phyloP scores from a whole-genome alignment of 2,888 invertebrate genomes.

The Agrenia bidenticulata region DNA sequence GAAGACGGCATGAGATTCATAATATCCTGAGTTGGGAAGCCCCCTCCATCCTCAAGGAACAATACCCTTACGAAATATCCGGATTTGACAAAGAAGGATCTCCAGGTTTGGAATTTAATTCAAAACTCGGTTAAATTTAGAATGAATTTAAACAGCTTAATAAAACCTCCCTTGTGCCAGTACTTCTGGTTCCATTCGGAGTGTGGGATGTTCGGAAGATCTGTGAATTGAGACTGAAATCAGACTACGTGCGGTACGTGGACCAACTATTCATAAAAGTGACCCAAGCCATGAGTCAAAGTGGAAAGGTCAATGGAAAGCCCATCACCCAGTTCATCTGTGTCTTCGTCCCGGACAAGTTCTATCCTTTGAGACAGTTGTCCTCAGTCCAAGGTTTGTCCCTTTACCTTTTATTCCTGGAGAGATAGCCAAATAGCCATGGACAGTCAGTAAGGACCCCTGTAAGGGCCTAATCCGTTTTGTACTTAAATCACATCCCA shows the following conservation, averaged over 20 bases:
- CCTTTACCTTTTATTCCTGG: background rate
- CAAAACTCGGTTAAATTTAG: background rate
- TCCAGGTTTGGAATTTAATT: slow-evolving; percentile 30
- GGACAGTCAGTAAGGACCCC: no score
- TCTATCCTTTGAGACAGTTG: slow-evolving; percentile 38
- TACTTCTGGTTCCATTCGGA: slow-evolving; percentile 40
- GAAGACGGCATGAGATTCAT: slow-evolving; percentile 40
- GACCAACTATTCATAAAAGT: slow-evolving; percentile 44
- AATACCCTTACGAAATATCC: slow-evolving; percentile 41
- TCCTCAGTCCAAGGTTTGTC: slow-evolving; percentile 29
- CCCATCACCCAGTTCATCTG: slow-evolving; percentile 42
- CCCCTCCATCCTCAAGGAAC: slow-evolving; percentile 31
- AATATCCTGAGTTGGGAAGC: slow-evolving; percentile 42
- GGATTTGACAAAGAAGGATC: slow-evolving; percentile 48
- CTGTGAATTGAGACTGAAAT: slow-evolving; percentile 38
- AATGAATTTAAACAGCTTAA: background rate
- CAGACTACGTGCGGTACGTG: slow-evolving; percentile 44
- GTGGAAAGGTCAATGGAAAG: slow-evolving; percentile 24
- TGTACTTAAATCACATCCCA: no score
- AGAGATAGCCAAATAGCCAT: no score
- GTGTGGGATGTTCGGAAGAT: slow-evolving; percentile 41
- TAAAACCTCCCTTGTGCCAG: slow-evolving; percentile 27
- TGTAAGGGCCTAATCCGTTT: no score
- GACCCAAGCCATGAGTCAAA: slow-evolving; percentile 27
- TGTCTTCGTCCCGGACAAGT: slow-evolving; percentile 40